phyloP scores from a whole-genome alignment of 2,113 vertebrate genomes.

The Nibea coibor region DNA sequence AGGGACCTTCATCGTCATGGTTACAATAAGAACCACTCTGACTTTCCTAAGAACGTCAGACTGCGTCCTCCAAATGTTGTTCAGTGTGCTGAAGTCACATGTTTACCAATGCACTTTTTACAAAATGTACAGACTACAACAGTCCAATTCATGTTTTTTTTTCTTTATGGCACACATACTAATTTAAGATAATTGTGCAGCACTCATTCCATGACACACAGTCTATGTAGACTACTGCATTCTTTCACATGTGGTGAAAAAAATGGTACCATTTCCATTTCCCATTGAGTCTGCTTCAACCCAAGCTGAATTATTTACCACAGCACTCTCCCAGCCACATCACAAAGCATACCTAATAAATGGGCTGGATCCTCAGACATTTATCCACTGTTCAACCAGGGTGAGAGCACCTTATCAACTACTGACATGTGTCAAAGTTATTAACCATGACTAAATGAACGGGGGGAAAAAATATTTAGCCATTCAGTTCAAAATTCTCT shows the following conservation, averaged over 20 bases:
- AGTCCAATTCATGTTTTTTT: neutral
- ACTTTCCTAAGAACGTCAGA: no score
- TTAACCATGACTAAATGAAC: slow-evolving; percentile 29
- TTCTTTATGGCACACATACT: neutral
- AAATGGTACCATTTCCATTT: slow-evolving; percentile 33
- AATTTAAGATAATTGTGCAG: neutral
- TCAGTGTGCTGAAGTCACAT: no score
- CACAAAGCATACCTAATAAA: slow-evolving; percentile 76
- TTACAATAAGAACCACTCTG: neutral
- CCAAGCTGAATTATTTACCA: slow-evolving; percentile 71
- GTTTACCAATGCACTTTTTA: no score
- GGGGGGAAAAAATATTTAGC: neutral
- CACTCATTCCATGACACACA: neutral
- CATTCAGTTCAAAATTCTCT: slow-evolving; percentile 19
- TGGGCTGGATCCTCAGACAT: slow-evolving; percentile 39
- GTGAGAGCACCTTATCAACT: slow-evolving; percentile 28
- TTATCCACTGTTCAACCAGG: slow-evolving; percentile 26
- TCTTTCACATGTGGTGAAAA: slow-evolving; percentile 9
- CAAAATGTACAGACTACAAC: neutral
- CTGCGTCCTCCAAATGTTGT: no score
- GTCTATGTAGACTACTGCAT: neutral
- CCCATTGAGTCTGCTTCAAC: slow-evolving; percentile 27
- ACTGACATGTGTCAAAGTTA: slow-evolving; percentile 28
- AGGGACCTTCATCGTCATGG: neutral
- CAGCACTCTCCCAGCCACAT: slow-evolving; percentile 56